Evolutionary conservation across 2,888 invertebrate genomes (phyloP).

Genomic region (Aporophyla nigra): DNA sequence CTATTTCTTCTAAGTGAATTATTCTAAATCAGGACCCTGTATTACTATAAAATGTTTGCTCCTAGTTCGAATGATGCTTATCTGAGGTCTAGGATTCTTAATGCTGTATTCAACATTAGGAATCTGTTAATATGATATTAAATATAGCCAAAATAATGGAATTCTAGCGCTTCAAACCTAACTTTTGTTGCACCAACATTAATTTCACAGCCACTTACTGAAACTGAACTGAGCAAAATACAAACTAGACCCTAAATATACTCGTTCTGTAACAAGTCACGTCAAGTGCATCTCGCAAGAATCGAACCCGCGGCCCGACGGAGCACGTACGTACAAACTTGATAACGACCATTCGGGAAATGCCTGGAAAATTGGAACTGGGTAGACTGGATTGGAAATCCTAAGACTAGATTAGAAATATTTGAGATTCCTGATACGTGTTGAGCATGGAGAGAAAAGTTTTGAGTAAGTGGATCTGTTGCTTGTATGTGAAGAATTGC

Average conservation of each 20-base stretch:
- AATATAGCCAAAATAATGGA: not conserved
- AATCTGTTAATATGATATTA: not conserved
- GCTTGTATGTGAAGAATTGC: not conserved
- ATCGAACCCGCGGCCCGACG: slow-evolving; percentile 58
- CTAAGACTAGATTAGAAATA: slow-evolving; percentile 34
- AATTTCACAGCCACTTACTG: not conserved
- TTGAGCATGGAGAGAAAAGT: not conserved
- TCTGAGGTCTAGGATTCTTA: not conserved
- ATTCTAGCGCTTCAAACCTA: not conserved
- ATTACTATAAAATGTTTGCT: not conserved
- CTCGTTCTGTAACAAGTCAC: slow-evolving; percentile 53
- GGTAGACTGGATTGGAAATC: slow-evolving; percentile 39
- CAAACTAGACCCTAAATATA: slow-evolving; percentile 23
- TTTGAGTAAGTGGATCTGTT: not conserved
- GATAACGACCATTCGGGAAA: slow-evolving; percentile 63
- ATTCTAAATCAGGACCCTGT: not conserved
- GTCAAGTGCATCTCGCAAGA: slow-evolving; percentile 54
- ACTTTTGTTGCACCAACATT: not conserved
- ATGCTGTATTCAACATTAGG: not conserved
- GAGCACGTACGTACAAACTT: slow-evolving; percentile 63
- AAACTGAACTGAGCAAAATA: slow-evolving; percentile 26
- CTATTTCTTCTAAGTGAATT: not conserved
- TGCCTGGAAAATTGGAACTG: slow-evolving; percentile 45
- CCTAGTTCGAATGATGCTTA: not conserved
- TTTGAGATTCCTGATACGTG: slow-evolving; percentile 30